Evolutionary conservation across 2,797 vertebrate genomes (phyloP), one percentile per base, ranked within the genome.

Genomic region (Champsocephalus gunnari): DNA sequence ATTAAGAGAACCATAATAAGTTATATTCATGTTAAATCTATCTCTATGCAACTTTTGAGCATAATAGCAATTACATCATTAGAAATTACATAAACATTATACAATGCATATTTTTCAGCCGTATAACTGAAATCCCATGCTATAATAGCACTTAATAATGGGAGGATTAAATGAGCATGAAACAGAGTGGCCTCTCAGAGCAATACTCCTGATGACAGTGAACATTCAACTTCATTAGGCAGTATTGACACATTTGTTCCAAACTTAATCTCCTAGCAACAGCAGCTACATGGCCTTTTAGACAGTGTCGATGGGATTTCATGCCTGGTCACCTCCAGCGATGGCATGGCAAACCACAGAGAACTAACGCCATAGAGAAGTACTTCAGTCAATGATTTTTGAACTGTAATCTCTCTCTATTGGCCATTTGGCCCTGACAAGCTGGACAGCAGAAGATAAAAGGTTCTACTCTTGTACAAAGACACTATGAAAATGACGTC

Each of bases 201-300:
- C 77, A 67, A 73, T 58, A 54, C 64, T 79, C 41, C 54, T 14
- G 61, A 75, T 83, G 79, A 87, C 81, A 73, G 79, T 63, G 56
- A 74, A 82, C 79, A 92, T 93, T 89, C 85, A 82, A 82, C 87
- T 92, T 93, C 83, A 94, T 93, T 94, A 93, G 79, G 66, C 24
- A 64, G 66, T 87, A 92, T 92, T 45, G 87, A 92, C 86, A 83
- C 64, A 74, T 84, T 88, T 89, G 75, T 89, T 89, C 44, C 65
- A 73, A 87, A 84, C 64, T 82, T 88, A 89, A 89, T 93, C 88
- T 88, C 80, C 58, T 78, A 77, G 84, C 77, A 89, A 82, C 75
- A 81, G 71, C 16, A n/a, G 61, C 78, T 74, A 66, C 58, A 75
- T 88, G 80, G 84, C 82, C 87, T 90, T 92, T 91, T 84, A 77